These are phyloP conservation scores for Exocentrus adspersus DNA, from an alignment of 2,888 invertebrate genomes.

Conservation along the genomic window DNA sequence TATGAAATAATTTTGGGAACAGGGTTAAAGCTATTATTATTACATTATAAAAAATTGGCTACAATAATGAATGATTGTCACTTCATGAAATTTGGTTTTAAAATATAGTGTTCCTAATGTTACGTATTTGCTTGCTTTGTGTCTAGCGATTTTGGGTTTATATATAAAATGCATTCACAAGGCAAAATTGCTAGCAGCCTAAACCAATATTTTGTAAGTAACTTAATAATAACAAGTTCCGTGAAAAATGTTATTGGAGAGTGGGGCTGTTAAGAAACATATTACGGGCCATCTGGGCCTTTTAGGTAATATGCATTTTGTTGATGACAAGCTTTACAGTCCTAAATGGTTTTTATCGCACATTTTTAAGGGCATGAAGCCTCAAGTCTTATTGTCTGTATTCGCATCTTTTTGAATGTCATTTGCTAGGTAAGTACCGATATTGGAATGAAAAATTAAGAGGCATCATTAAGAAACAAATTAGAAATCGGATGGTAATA, in stretches of 20 bases:
- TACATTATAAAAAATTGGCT: too few relatives aligned
- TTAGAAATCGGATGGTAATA: too few relatives aligned
- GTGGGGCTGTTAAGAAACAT: slow-evolving; percentile 35
- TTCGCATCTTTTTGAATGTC: too few relatives aligned
- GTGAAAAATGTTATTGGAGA: slow-evolving; percentile 37
- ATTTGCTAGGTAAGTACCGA: too few relatives aligned
- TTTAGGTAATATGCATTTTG: slow-evolving; percentile 37
- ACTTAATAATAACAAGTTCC: slow-evolving; percentile 35
- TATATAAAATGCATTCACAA: slow-evolving; percentile 18
- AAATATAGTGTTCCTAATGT: neutral
- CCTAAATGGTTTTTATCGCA: neutral
- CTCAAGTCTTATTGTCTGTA: too few relatives aligned
- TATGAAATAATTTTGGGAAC: too few relatives aligned
- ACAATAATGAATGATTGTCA: too few relatives aligned
- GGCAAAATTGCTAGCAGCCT: slow-evolving; percentile 17
- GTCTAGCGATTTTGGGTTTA: slow-evolving; percentile 8
- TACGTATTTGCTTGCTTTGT: neutral
- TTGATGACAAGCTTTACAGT: neutral
- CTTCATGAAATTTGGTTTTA: too few relatives aligned
- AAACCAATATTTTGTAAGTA: slow-evolving; percentile 32
- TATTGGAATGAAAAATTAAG: too few relatives aligned
- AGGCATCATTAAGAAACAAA: too few relatives aligned
- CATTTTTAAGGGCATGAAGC: too few relatives aligned
- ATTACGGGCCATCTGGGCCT: slow-evolving; percentile 40
- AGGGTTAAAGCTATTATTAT: too few relatives aligned